Base-by-base conservation (phyloP, 2,797 vertebrate species). In the Tolypeutes matacus region DNA sequence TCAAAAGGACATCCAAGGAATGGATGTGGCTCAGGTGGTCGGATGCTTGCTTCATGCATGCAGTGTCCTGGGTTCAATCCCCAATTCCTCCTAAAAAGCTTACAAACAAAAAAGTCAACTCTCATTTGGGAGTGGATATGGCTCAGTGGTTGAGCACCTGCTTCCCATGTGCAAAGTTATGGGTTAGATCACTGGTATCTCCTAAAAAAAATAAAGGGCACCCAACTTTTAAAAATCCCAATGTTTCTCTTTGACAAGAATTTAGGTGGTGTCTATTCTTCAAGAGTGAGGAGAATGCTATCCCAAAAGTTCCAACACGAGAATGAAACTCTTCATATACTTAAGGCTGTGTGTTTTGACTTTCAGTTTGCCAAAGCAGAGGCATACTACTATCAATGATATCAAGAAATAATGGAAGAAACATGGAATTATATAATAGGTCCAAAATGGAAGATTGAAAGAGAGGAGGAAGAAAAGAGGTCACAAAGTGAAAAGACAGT, bases 261-360 rank as follows among this genome's bases (percentile, higher is more conserved):
- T 91, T 62, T 86, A 96, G 95, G 96, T 93, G 96, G 86, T 73
- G 67, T 84, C 94, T 86, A 56, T 46, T 85, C 91, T 77, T 36
- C 93, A 87, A 36, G 39, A 81, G 89, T 76, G 67, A 96, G 86
- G 80, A 93, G 78, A 75, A 62, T 82, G 27, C 64, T 90, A 73
- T 80, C 7, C 83, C 72, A 51, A 36, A 49, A 81, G 75, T 69
- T 88, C 56, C 96, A 81, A 12, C 62, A 94, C 70, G 94, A 96
- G 87, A 85, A 62, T 4, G 49, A 86, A 62, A 81, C 67, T 11
- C 76, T 96, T 53, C 27, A 25, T 29, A 72, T 69, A 27, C 84
- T 77, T 20, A 89, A 95, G 85, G 60, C 73, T 20, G 1, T 6
- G 62, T 96, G 93, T 78, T 89, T 58, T 75, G 94, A 94, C 87